Evolutionary conservation across 1,140 invertebrate species (phyloP).

Genomic region (Trichonephila inaurata): DNA sequence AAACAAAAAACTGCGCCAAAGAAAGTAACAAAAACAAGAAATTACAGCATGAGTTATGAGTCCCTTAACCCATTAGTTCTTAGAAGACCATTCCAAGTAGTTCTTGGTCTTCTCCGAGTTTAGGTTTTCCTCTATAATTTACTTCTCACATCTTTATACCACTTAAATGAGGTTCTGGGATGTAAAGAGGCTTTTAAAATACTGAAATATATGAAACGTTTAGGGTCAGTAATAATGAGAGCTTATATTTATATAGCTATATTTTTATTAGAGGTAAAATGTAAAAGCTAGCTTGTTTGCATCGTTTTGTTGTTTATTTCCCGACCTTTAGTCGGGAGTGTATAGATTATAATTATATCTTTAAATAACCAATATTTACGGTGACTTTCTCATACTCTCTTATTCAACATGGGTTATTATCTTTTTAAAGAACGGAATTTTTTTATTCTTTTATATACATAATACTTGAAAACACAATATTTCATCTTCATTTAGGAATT

Average conservation of each 20-base stretch:
- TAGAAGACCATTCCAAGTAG: conserved; percentile 33
- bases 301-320: background rate
- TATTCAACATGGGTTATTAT: background rate
- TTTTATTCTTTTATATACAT: too few species aligned
- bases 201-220: conserved; percentile 12
- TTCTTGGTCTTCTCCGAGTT: background rate
- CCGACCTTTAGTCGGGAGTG: background rate
- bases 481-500: too few species aligned
- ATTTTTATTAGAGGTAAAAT: conserved; percentile 33
- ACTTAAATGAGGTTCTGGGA: conserved; percentile 43
- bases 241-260: conserved; percentile 50
- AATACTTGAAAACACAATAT: background rate
- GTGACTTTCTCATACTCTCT: background rate
- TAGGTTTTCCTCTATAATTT: conserved; percentile 40
- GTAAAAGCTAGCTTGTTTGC: background rate
- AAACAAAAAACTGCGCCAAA: background rate
- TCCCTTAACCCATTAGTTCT: conserved; percentile 51
- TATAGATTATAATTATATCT: background rate
- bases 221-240: conserved; percentile 27
- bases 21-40: conserved; percentile 54
- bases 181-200: conserved; percentile 22
- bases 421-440: too few species aligned
- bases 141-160: conserved; percentile 41
- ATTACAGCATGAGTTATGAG: conserved; percentile 56
- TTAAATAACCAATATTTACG: background rate